phyloP scores from a whole-genome alignment of 2,888 invertebrate species.

The Temnothorax rugatulus region DNA sequence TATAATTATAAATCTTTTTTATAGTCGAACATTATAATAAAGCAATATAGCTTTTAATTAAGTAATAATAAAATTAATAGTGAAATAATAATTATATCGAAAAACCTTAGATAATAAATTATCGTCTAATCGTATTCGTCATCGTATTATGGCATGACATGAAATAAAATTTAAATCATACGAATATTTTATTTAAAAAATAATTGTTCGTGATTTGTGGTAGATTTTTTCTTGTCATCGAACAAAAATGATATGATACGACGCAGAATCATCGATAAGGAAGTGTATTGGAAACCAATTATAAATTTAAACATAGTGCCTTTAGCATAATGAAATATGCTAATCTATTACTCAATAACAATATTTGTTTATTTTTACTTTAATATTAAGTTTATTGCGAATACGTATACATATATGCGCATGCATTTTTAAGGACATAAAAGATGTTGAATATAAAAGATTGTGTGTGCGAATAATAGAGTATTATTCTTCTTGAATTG shows the following conservation, averaged over 20 bases:
- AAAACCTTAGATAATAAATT: background rate
- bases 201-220: background rate
- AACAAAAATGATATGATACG: background rate
- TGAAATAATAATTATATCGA: background rate
- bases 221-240: background rate
- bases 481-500: background rate
- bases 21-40: background rate
- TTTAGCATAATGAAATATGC: slow-evolving; percentile 1
- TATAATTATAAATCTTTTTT: background rate
- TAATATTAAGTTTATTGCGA: background rate
- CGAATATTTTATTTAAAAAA: background rate
- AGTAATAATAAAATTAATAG: background rate
- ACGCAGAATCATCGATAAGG: slow-evolving; percentile 16
- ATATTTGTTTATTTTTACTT: background rate
- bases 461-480: background rate
- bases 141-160: background rate
- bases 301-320: background rate
- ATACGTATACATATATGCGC: background rate
- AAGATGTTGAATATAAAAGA: background rate
- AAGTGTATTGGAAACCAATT: slow-evolving; percentile 34
- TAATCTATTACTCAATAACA: background rate
- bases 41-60: no score
- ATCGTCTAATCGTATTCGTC: background rate
- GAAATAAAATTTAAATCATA: background rate
- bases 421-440: background rate